A percentile compares a stretch with the other conserved stretches of the same genome.
Conservation (phyloP, 2,113 vertebrate genomes). For the Phalacrocorax pelagicus region DNA sequence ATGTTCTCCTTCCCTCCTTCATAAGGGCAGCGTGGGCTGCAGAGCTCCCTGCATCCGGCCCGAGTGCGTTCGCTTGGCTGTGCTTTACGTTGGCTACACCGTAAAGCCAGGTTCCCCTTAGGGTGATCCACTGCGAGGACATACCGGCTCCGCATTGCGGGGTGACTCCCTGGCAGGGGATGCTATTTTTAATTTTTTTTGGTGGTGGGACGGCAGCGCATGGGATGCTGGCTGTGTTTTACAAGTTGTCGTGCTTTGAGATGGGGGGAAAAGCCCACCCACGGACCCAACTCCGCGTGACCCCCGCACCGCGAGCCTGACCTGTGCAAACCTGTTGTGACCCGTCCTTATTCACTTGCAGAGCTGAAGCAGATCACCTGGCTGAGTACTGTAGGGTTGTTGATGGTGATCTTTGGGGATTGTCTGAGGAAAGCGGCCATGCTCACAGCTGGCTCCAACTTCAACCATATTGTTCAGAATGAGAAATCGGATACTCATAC, state of each 20-base stretch:
- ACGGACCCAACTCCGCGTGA: rapidly evolving
- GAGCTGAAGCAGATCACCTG: conserved; percentile 92
- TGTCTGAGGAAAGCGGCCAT: conserved; percentile 92
- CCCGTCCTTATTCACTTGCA: conserved; percentile 45
- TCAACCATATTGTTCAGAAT: conserved; percentile 98
- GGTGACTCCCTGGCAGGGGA: not conserved
- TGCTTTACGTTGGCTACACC: rapidly evolving
- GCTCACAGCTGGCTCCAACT: conserved; percentile 97
- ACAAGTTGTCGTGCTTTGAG: rapidly evolving
- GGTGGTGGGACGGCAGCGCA: rapidly evolving
- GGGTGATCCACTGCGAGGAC: rapidly evolving
- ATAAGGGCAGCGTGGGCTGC: rapidly evolving
- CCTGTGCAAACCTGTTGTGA: not conserved
- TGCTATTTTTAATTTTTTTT: not conserved
- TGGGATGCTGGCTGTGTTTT: not conserved
- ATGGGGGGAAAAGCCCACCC: not conserved
- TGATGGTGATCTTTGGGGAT: conserved; percentile 94
- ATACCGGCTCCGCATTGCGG: rapidly evolving
- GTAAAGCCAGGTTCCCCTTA: not conserved
- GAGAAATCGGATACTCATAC: conserved; percentile 94
- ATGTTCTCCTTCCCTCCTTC: not conserved
- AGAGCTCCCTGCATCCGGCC: rapidly evolving
- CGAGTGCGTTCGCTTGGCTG: rapidly evolving
- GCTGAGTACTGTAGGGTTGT: conserved; percentile 87
- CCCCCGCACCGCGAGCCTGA: not conserved